These are phyloP conservation scores for Periparus ater DNA, from an alignment of 2,797 vertebrate genomes.

Conservation along the genomic window DNA sequence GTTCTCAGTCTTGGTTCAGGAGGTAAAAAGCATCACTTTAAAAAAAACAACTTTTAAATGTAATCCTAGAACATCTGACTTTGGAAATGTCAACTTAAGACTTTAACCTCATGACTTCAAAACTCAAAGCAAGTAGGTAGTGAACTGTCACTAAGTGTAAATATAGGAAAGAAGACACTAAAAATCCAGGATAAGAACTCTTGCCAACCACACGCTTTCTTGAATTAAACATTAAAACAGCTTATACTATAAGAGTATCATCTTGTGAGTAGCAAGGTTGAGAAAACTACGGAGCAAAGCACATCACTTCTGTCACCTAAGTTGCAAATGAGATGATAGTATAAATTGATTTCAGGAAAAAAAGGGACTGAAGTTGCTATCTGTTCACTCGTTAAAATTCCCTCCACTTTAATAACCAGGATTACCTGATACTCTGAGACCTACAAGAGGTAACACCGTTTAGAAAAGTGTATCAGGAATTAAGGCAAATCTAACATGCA, in stretches of 20 bases:
- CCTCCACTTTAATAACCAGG: conserved; percentile 24
- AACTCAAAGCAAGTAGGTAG: conserved; percentile 18
- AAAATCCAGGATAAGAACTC: conserved; percentile 62
- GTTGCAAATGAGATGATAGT: conserved; percentile 43
- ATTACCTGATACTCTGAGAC: conserved; percentile 36
- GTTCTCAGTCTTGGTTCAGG: neutral
- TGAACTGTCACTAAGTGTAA: conserved; percentile 38
- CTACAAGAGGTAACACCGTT: neutral
- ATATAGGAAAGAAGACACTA: conserved; percentile 17
- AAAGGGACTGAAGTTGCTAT: neutral
- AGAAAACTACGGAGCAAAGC: conserved; percentile 48
- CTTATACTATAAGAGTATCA: conserved; percentile 59
- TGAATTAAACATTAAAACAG: conserved; percentile 67
- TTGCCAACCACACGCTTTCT: neutral
- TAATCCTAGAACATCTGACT: conserved; percentile 21
- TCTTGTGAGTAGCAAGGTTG: conserved; percentile 23
- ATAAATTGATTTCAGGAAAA: conserved; percentile 45
- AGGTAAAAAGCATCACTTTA: neutral
- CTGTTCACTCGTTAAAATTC: conserved; percentile 27
- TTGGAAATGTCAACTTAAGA: conserved; percentile 40
- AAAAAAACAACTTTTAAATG: neutral
- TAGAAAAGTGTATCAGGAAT: neutral
- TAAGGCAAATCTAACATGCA: neutral
- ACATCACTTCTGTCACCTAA: conserved; percentile 44
- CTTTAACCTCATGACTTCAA: conserved; percentile 35